These are phyloP conservation scores for Drosophila mimetica DNA, from an alignment of 2,888 invertebrate genomes.

Conservation along the genomic window DNA sequence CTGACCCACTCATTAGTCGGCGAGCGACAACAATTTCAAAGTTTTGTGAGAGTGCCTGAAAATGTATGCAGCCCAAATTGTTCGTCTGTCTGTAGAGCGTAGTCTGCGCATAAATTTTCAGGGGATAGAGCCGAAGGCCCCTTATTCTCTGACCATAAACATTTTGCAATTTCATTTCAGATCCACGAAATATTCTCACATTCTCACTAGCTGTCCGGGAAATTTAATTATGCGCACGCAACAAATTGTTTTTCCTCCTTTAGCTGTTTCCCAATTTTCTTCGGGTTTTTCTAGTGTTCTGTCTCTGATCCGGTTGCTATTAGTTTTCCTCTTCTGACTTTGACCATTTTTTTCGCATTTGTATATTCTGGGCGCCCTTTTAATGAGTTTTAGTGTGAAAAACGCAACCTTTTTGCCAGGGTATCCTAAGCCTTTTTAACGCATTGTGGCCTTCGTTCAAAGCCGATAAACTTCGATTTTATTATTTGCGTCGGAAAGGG, in stretches of 20 bases:
- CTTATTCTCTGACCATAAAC: constrained; percentile 46
- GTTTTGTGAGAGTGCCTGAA: constrained; percentile 21
- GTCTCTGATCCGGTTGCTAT: constrained; percentile 21
- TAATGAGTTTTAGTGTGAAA: constrained; percentile 54
- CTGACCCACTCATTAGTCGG: constrained; percentile 39
- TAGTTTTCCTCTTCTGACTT: constrained; percentile 26
- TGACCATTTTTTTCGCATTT: constrained; percentile 68
- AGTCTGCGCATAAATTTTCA: constrained; percentile 31
- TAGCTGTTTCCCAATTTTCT: constrained; percentile 24
- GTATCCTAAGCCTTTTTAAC: constrained; percentile 58
- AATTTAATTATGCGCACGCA: constrained; percentile 70
- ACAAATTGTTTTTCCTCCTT: constrained; percentile 53
- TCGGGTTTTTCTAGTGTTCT: constrained; percentile 16
- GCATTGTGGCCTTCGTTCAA: constrained; percentile 49
- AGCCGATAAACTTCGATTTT: constrained; percentile 23
- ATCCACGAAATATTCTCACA: constrained; percentile 60
- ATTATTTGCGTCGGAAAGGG: constrained; percentile 29
- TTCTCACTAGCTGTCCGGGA: constrained; percentile 43
- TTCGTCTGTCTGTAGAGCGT: constrained; percentile 57
- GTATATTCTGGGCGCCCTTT: constrained; percentile 47
- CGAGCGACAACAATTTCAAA: constrained; percentile 36
- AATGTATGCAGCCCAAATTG: constrained; percentile 72
- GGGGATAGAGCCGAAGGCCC: background rate
- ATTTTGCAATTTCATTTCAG: constrained; percentile 65
- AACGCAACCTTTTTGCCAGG: constrained; percentile 43